These are phyloP conservation scores for Agrilus mali DNA, from an alignment of 2,888 invertebrate genomes.

Conservation along the genomic window DNA sequence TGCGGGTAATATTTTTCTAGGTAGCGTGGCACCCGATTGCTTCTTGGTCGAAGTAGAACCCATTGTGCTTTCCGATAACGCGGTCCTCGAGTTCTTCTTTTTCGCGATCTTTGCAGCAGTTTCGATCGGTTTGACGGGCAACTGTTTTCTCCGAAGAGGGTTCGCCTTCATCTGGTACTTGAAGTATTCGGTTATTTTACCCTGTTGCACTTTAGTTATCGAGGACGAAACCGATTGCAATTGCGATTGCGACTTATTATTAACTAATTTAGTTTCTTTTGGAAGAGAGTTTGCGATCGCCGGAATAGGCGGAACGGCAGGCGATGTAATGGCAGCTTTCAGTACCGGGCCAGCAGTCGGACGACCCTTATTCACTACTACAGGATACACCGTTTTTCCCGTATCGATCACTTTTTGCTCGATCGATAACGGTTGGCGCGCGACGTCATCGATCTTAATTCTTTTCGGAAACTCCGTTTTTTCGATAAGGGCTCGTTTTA, in stretches of 20 bases:
- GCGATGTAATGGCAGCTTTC: slow-evolving; percentile 1
- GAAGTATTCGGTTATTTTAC: slow-evolving; percentile 76
- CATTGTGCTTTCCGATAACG: neutral
- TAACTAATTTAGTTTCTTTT: neutral
- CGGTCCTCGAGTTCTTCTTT: slow-evolving; percentile 20
- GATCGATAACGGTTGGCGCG: slow-evolving; percentile 2
- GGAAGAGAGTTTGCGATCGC: slow-evolving; percentile 2
- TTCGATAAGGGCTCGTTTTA: slow-evolving; percentile 16
- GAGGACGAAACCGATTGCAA: slow-evolving; percentile 5
- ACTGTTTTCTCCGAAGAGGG: slow-evolving; percentile 24
- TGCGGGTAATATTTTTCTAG: slow-evolving; percentile 33
- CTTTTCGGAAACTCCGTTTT: slow-evolving; percentile 24
- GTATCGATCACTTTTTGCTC: slow-evolving; percentile 4
- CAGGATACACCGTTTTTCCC: neutral
- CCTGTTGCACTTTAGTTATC: slow-evolving; percentile 41
- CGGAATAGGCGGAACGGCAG: slow-evolving; percentile 2
- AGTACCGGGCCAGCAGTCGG: neutral
- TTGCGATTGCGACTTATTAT: slow-evolving; percentile 7
- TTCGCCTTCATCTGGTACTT: slow-evolving; percentile 68
- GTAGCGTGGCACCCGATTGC: slow-evolving; percentile 25
- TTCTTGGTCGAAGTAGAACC: slow-evolving; percentile 21
- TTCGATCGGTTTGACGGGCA: slow-evolving; percentile 22
- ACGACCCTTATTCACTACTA: too few species aligned
- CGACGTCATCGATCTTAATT: slow-evolving; percentile 19
- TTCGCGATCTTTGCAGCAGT: slow-evolving; percentile 29